These are phyloP conservation scores for Acronicta aceris DNA, from an alignment of 2,888 invertebrate species.

Conservation along the genomic window DNA sequence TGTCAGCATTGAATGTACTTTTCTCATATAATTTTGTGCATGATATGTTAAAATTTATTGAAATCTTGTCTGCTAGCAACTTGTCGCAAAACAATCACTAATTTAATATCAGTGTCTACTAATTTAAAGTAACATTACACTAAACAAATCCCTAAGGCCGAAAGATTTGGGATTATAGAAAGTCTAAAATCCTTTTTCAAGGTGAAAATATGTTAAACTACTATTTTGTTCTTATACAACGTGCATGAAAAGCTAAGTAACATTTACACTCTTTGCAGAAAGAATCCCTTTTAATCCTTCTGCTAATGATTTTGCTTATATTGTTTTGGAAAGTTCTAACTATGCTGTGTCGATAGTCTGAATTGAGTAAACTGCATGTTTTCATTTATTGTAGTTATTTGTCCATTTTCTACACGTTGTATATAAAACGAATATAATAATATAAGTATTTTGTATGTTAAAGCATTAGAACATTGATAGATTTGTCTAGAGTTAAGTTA, in stretches of 20 bases:
- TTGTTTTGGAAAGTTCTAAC: neutral
- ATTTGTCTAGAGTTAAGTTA: conserved; percentile 71
- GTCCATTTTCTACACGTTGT: conserved; percentile 48
- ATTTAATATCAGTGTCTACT: conserved; percentile 58
- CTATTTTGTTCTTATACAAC: conserved; percentile 50
- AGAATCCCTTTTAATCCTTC: too few species aligned
- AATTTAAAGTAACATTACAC: conserved; percentile 50
- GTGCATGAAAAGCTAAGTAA: conserved; percentile 30
- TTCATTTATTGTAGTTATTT: neutral
- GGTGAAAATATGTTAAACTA: conserved; percentile 55
- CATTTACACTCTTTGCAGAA: too few species aligned
- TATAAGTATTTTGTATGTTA: conserved; percentile 61
- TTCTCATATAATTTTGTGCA: conserved; percentile 75
- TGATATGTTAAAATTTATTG: conserved; percentile 79
- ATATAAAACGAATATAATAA: conserved; percentile 55
- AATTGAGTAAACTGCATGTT: conserved; percentile 7
- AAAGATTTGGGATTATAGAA: conserved; percentile 48
- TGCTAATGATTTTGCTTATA: neutral
- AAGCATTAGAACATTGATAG: conserved; percentile 74
- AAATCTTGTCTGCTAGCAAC: conserved; percentile 54
- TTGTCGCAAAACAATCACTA: conserved; percentile 57
- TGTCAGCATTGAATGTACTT: conserved; percentile 67
- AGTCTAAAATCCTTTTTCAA: conserved; percentile 48
- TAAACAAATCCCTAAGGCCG: conserved; percentile 56
- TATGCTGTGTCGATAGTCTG: neutral